These are phyloP conservation scores for Yponomeuta plumbellus DNA, from an alignment of 2,888 invertebrate species.

Conservation along the genomic window DNA sequence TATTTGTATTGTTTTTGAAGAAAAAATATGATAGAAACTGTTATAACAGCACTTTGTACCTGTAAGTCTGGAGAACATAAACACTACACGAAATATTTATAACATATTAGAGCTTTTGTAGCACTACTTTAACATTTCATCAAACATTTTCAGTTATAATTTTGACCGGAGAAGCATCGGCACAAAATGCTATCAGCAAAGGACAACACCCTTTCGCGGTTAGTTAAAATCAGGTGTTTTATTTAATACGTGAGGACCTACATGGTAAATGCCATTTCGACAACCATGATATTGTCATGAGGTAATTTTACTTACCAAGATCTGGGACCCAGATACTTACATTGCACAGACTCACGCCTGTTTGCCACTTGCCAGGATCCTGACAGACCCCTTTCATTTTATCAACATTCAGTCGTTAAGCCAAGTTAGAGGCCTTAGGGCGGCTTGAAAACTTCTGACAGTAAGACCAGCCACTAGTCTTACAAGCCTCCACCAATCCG, in stretches of 20 bases:
- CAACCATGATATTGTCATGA: no score
- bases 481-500: no score
- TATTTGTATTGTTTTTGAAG: slow-evolving; percentile 23
- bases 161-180: slow-evolving; percentile 36
- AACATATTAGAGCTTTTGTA: not conserved
- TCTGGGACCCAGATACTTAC: no score
- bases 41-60: slow-evolving; percentile 41
- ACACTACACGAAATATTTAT: not conserved
- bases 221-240: slow-evolving; percentile 17
- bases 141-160: slow-evolving; percentile 33
- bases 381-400: no score
- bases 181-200: slow-evolving; percentile 47
- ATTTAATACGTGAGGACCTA: not conserved
- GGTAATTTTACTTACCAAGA: no score
- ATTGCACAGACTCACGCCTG: no score
- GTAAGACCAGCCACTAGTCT: no score
- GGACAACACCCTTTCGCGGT: slow-evolving; percentile 57
- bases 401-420: no score
- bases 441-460: no score
- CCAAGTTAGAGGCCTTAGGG: no score
- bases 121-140: not conserved
- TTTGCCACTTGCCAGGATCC: no score
- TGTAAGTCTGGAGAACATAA: slow-evolving; percentile 38
- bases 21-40: slow-evolving; percentile 43
- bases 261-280: not conserved